These are phyloP conservation scores for Guaruba guarouba DNA, from an alignment of 2,113 vertebrate species.

Conservation along the genomic window DNA sequence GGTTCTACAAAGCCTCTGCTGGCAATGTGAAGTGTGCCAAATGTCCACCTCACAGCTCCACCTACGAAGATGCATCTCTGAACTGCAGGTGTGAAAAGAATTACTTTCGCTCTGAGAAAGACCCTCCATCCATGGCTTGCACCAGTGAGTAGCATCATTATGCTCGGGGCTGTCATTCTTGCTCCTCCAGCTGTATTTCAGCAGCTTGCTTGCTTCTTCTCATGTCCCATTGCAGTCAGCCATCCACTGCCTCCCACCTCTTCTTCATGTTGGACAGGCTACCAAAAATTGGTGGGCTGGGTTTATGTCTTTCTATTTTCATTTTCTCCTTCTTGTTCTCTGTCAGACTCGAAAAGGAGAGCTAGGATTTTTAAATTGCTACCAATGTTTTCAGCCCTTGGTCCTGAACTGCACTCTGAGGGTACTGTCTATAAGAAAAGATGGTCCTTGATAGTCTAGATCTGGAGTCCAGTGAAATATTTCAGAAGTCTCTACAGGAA, in stretches of 20 bases:
- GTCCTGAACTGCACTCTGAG: not conserved
- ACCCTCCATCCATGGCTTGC: conserved; percentile 96
- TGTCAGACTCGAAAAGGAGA: not conserved
- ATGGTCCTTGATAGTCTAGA: not conserved
- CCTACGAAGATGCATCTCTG: conserved; percentile 87
- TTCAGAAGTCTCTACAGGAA: not conserved
- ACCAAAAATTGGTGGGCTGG: not conserved
- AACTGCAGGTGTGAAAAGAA: conserved; percentile 96
- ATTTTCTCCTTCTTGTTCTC: conserved; percentile 2
- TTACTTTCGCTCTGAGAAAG: conserved; percentile 94
- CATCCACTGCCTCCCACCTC: conserved; percentile 11
- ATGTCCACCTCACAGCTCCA: conserved; percentile 93
- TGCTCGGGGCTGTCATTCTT: conserved; percentile 45
- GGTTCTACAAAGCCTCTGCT: conserved; percentile 92
- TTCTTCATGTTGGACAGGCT: conserved; percentile 22
- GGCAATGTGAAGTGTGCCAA: conserved; percentile 91
- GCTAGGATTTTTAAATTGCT: conserved; percentile 45
- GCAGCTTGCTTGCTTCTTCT: conserved; percentile 63
- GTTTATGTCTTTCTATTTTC: conserved; percentile 30
- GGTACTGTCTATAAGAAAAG: not conserved
- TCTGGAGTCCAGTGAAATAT: not conserved
- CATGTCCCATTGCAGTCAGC: conserved; percentile 35
- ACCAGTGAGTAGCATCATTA: conserved; percentile 86
- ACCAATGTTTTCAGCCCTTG: not conserved
- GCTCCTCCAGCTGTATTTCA: conserved; percentile 24